Evolutionary conservation across 2,113 vertebrate species (phyloP), one percentile per base, ranked within the genome.

Genomic region (Caloenas nicobarica): DNA sequence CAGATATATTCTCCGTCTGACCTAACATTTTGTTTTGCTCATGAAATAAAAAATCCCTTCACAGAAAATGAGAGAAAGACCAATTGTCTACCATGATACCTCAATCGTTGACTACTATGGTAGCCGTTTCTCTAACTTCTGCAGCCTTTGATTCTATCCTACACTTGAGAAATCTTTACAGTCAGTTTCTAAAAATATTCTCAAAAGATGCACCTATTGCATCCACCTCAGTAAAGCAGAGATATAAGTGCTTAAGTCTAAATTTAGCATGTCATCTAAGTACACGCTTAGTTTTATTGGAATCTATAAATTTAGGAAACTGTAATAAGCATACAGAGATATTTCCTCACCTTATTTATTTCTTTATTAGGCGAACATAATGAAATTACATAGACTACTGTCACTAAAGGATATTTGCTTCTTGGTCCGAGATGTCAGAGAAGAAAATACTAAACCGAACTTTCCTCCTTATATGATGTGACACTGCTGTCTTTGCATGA

Each of bases 331-430:
- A 71, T 68, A 81, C 4, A 29, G 25, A 46, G 56, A 2, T 21
- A 33, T 83, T 74, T 88, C 58, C 42, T 88, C 48, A 70, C 8
- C 31, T 80, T 81, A 74, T 33, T 86, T 73, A 62, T 83, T 58
- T 71, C 26, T 77, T 92, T 74, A 56, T 81, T 72, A 81, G 58
- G 29, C 74, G 48, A 86, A 31, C 15, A 53, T 58, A 70, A 68
- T 44, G 33, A 76, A 79, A 84, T 81, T 33, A 65, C 24, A 22
- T 11, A 21, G 38, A 42, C 33, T 78, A 6, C 28, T 88, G 2
- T 86, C 68, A 70, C 61, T 89, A 71, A 89, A 65, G 31, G 23
- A 16, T 38, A 38, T 40, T 66, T 91, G 8, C 36, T 51, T 91
- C 51, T 66, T 62, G 13, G 16, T 17, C 62, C 53, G 25, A 78